Evolutionary conservation across 2,888 invertebrate genomes (phyloP).

Genomic region (Beris chalybata): DNA sequence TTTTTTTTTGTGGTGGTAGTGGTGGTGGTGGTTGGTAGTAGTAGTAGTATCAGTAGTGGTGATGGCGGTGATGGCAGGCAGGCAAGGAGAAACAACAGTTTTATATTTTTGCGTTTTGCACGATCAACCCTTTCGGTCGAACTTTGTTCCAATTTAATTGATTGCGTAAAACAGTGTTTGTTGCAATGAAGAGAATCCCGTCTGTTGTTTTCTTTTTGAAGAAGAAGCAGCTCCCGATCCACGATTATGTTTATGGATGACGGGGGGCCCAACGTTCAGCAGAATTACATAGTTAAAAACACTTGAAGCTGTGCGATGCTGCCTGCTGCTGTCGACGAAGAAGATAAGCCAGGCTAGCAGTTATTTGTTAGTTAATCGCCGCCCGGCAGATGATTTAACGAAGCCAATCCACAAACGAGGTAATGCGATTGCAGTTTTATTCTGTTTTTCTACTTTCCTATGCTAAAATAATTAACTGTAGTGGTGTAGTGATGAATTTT

Average conservation of each 20-base stretch:
- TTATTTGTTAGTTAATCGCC: no score
- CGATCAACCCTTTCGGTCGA: conserved; percentile 25
- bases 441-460: neutral
- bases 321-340: neutral
- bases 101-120: neutral
- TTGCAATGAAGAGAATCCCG: neutral
- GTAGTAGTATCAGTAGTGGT: conserved; percentile 8
- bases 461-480: neutral
- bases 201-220: neutral
- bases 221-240: neutral
- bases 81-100: conserved; percentile 25
- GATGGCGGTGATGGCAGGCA: conserved; percentile 21
- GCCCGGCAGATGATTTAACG: conserved; percentile 7
- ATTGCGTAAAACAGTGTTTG: neutral
- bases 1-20: conserved; percentile 25
- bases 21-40: conserved; percentile 27
- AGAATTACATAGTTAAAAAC: neutral
- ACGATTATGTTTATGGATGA: neutral
- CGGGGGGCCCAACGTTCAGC: no score
- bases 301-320: neutral
- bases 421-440: neutral
- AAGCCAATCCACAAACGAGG: conserved; percentile 29
- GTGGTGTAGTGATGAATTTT: conserved; percentile 9
- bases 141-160: neutral
- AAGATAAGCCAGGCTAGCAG: no score